Conservation (phyloP, 2,113 vertebrate genomes). For the Hymenochirus boettgeri region DNA sequence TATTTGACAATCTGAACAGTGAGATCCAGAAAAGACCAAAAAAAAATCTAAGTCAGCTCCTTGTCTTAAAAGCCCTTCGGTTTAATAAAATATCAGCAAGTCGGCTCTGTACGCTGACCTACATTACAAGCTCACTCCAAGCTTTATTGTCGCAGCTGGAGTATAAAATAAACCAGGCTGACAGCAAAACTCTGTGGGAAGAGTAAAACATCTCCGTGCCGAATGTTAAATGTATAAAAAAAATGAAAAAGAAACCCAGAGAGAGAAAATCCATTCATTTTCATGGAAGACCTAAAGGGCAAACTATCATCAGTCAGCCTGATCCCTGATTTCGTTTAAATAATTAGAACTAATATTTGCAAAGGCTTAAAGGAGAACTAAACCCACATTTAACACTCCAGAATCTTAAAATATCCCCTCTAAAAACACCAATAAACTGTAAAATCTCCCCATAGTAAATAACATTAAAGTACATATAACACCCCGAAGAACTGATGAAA, state of each 20-base stretch:
- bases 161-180: background rate
- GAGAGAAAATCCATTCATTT: background rate
- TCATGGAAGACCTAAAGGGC: background rate
- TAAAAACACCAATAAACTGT: no score
- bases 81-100: constrained; percentile 11
- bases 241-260: background rate
- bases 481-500: no score
- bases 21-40: background rate
- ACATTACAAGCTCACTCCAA: background rate
- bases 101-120: constrained; percentile 6
- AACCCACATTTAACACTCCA: no score
- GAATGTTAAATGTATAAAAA: background rate
- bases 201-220: no score
- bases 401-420: no score
- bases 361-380: no score
- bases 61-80: constrained; percentile 11
- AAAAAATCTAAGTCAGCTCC: constrained; percentile 1
- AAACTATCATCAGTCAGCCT: no score
- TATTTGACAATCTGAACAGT: constrained; percentile 4
- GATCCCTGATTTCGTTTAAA: no score
- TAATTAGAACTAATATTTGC: no score
- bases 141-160: background rate
- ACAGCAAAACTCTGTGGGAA: no score
- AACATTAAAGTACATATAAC: no score
- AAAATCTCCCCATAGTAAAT: no score